Base-by-base conservation (phyloP, 2,113 vertebrate genomes). In the Mustela lutreola region DNA sequence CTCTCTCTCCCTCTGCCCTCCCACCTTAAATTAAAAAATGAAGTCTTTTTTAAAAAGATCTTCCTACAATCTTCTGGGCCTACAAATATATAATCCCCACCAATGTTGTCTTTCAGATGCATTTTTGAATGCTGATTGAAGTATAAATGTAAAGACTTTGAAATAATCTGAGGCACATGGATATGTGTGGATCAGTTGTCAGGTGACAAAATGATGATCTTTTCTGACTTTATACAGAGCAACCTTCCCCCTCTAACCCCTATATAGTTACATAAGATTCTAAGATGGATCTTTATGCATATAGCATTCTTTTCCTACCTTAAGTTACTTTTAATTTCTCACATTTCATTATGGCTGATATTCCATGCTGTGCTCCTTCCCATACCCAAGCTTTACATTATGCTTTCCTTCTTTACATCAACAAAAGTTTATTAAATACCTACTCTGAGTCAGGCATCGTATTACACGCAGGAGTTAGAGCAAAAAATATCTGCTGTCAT, bases 281-380 rank as follows among this genome's bases (percentile, higher is more conserved):
- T 70, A 89, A 89, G 60, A 56, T 78, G 1, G 91, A 65, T 9
- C 39, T 80, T 89, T 81, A 82, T n/a, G 15, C 48, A 39, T 56
- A 56, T 15, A 81, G 12, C 4, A 60, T 79, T 78, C 18, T 10
- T 88, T 95, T 93, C 10, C 48, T 73, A 65, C 33, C 65, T 87
- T 26, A 88, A 62, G 28, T 60, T 90, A 75, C 56, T 81, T 95
- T 79, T 93, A 87, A 78, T 67, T 87, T 93, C 81, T 93, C 28
- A 50, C 53, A 53, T 71, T 93, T 86, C 10, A 82, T 86, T 76
- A 60, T 83, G 26, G 78, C 21, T 53, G 70, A 48, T 92, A 82
- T 90, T 75, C 60, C 50, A 39, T 28, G 14, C 42, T 60, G 22
- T 83, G 28, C 36, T 91, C n/a, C 58, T 88, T 86, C 75, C 67